Conservation (phyloP, 2,888 invertebrate species). For the Tuberolachnus salignus region DNA sequence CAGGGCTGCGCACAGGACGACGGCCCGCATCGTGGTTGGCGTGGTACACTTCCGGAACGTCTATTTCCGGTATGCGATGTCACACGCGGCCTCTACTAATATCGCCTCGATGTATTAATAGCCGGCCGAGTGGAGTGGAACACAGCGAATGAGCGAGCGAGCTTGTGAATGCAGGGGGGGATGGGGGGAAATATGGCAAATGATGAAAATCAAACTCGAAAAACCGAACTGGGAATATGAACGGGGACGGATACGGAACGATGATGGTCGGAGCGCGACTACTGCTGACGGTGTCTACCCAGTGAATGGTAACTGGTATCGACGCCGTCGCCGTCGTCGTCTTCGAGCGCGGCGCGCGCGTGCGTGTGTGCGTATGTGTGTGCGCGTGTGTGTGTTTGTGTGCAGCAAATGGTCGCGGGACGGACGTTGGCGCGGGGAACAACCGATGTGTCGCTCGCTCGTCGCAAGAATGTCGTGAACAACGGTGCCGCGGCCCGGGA, state of each 20-base stretch:
- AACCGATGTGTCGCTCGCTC: conserved; percentile 31
- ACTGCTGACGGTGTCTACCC: conserved; percentile 9
- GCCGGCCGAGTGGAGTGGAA: background rate
- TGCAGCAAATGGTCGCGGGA: background rate
- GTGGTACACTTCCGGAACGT: background rate
- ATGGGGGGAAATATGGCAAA: no score
- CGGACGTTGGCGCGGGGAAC: conserved; percentile 3
- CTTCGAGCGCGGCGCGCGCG: background rate
- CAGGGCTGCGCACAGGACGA: conserved; percentile 55
- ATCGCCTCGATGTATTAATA: background rate
- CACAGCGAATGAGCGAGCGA: no score
- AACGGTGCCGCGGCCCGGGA: conserved; percentile 6
- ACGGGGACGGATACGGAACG: background rate
- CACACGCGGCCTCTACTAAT: background rate
- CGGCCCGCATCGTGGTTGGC: conserved; percentile 39
- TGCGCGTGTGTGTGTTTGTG: background rate
- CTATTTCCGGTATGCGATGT: background rate
- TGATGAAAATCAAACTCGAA: no score
- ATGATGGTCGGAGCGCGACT: background rate
- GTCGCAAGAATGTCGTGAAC: conserved; percentile 51
- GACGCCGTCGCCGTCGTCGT: background rate
- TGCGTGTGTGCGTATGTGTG: background rate
- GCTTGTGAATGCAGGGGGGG: background rate
- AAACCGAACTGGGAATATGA: no score
- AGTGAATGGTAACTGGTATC: conserved; percentile 4